Percentiles rank a stretch among this genome's conserved stretches.
These are phyloP conservation scores for Athetis lepigone DNA, from an alignment of 2,888 invertebrate species.

Conservation along the genomic window DNA sequence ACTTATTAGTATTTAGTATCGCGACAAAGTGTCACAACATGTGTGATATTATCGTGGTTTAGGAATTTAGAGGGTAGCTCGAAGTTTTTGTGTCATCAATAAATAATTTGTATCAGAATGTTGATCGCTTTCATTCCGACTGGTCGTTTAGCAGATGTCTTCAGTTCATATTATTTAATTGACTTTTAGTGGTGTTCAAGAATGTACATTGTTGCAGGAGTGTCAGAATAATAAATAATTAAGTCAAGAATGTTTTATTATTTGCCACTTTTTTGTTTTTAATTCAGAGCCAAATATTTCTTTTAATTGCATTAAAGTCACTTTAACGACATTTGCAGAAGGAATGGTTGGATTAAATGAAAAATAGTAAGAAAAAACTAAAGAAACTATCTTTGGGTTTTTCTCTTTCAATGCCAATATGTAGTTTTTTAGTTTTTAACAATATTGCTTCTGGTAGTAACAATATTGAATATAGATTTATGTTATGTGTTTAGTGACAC, in stretches of 20 bases:
- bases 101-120: slow-evolving; percentile 41
- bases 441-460: too few relatives aligned
- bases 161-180: slow-evolving; percentile 24
- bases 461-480: too few relatives aligned
- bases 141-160: slow-evolving; percentile 39
- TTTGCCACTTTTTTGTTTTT: slow-evolving; percentile 7
- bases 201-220: slow-evolving; percentile 22
- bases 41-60: slow-evolving; percentile 5
- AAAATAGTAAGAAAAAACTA: too few relatives aligned
- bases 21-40: neutral
- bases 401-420: too few relatives aligned
- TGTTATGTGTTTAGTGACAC: too few relatives aligned
- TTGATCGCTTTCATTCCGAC: slow-evolving; percentile 25
- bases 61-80: slow-evolving; percentile 19
- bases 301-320: too few relatives aligned
- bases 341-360: too few relatives aligned
- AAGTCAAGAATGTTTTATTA: neutral
- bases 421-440: too few relatives aligned
- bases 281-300: too few relatives aligned
- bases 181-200: slow-evolving; percentile 25
- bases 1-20: slow-evolving; percentile 5
- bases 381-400: too few relatives aligned
- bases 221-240: slow-evolving; percentile 15
- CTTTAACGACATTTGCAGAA: too few relatives aligned
- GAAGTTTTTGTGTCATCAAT: slow-evolving; percentile 35